A percentile compares a stretch with the other conserved stretches of the same genome.
phyloP scores from a whole-genome alignment of 1,140 invertebrate species.

The Asobara japonica region DNA sequence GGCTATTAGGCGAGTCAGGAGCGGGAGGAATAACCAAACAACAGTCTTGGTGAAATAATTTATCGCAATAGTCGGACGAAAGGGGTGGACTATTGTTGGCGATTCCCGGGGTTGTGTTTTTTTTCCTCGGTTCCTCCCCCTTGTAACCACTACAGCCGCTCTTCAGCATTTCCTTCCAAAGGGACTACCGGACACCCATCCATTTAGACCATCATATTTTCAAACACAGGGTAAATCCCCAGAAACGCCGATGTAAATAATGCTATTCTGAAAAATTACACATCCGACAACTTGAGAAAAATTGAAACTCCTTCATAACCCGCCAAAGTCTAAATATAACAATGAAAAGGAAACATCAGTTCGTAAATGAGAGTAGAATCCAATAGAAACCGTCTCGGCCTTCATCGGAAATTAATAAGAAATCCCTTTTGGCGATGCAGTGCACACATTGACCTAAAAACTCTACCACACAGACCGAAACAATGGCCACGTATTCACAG shows the following conservation, averaged over 20 bases:
- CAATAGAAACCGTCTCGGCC: neutral
- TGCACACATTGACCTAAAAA: conserved; percentile 1
- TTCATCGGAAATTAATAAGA: conserved; percentile 54
- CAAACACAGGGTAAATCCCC: no score
- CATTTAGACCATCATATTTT: no score
- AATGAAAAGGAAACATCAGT: conserved; percentile 32
- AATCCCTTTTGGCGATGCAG: conserved; percentile 34
- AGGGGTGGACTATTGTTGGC: neutral
- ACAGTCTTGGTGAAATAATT: conserved; percentile 9
- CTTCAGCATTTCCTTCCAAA: no score
- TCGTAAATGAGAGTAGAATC: conserved; percentile 52
- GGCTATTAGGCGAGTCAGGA: neutral
- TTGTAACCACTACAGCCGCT: no score
- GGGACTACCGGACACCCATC: no score
- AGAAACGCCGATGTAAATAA: no score
- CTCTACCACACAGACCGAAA: neutral
- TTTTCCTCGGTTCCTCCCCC: no score
- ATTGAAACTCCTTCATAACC: no score
- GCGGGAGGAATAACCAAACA: neutral
- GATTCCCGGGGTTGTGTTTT: no score
- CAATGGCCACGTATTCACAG: neutral
- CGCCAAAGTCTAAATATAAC: neutral
- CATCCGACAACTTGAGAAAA: no score
- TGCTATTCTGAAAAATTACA: no score
- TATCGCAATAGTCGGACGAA: neutral